A percentile compares a stretch with the other conserved stretches of the same genome.
Conservation (phyloP, 2,888 invertebrate species). For the Matsumyia berberina region DNA sequence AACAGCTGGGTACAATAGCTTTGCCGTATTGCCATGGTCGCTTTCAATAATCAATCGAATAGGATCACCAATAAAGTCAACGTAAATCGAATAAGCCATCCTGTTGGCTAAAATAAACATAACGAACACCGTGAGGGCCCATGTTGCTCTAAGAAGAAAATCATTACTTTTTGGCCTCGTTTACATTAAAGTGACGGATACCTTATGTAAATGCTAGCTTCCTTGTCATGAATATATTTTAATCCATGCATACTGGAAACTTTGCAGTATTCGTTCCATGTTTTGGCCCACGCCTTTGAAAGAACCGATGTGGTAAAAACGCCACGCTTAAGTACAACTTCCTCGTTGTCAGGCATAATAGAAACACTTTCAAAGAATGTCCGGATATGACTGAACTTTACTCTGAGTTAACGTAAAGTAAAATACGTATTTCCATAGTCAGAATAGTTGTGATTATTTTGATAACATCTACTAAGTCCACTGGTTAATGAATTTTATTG, state of each 20-base stretch:
- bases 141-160: slow-evolving; percentile 83
- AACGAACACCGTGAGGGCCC: slow-evolving; percentile 84
- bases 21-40: slow-evolving; percentile 84
- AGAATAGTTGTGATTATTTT: no score
- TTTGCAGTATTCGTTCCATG: slow-evolving; percentile 81
- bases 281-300: slow-evolving; percentile 59
- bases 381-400: background rate
- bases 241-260: slow-evolving; percentile 82
- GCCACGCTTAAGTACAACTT: background rate
- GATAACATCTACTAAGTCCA: no score
- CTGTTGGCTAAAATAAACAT: slow-evolving; percentile 83
- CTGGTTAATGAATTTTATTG: no score
- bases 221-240: slow-evolving; percentile 81
- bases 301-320: background rate
- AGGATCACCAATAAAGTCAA: slow-evolving; percentile 85
- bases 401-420: background rate
- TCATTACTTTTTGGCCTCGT: background rate
- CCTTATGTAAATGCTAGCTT: slow-evolving; percentile 81
- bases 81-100: slow-evolving; percentile 84
- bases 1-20: slow-evolving; percentile 85
- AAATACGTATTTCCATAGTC: no score
- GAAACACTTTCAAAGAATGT: no score
- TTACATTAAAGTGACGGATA: slow-evolving; percentile 32
- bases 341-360: background rate
- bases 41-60: slow-evolving; percentile 86